Percentiles rank a stretch among this genome's conserved stretches.
phyloP scores from a whole-genome alignment of 2,888 invertebrate genomes.

The Leptinotarsa tumamoca region DNA sequence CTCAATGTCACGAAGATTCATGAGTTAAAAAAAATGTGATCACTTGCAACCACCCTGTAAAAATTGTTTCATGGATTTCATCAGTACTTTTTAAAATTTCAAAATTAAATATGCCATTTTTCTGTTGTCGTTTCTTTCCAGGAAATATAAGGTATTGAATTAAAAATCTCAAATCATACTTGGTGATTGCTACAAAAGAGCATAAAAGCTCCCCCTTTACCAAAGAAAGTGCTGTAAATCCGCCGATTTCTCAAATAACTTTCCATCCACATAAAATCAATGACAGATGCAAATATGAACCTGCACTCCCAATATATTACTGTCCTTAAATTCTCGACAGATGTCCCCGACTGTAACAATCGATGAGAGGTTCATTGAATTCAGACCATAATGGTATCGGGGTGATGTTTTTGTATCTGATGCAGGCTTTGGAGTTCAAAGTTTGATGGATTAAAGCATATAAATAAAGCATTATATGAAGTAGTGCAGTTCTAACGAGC shows the following conservation, averaged over 20 bases:
- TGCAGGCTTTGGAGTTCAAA: constrained; percentile 3
- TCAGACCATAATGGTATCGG: not conserved
- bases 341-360: constrained; percentile 19
- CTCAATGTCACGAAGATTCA: too few species aligned
- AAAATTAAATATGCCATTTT: too few species aligned
- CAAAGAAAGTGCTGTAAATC: not conserved
- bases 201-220: too few species aligned
- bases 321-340: constrained; percentile 16
- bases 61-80: too few species aligned
- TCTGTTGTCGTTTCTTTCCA: too few species aligned
- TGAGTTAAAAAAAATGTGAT: too few species aligned
- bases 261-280: constrained; percentile 9
- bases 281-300: constrained; percentile 15
- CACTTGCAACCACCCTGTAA: too few species aligned
- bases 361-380: constrained; percentile 17
- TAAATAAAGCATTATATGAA: constrained; percentile 22
- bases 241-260: not conserved
- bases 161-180: too few species aligned
- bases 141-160: too few species aligned
- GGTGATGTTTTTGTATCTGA: constrained; percentile 6
- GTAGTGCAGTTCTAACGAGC: constrained; percentile 25
- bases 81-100: too few species aligned
- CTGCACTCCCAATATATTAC: not conserved
- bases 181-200: too few species aligned
- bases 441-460: constrained; percentile 13